Base-by-base conservation (phyloP, 2,113 vertebrate genomes). In the Cyphomyrus plagiostoma region DNA sequence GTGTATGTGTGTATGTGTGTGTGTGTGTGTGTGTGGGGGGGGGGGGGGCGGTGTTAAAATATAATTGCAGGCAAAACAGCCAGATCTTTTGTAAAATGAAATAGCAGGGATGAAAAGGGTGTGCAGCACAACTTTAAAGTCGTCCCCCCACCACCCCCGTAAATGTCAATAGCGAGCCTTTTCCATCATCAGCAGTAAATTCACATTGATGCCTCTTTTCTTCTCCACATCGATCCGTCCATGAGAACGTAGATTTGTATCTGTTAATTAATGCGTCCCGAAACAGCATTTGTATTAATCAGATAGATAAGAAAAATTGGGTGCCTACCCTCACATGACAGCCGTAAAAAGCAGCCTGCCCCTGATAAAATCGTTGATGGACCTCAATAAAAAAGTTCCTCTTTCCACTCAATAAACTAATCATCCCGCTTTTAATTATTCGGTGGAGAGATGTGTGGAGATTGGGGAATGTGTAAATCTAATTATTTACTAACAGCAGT, bases 221-320 rank as follows among this genome's bases (percentile, higher is more conserved):
- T 99, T 98, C 97, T 97, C 96, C 88, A 95, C 97, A 99, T 99
- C 97, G 98, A 99, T 99, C 97, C 95, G 96, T 98, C 96, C 98
- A 99, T 98, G 98, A 99, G 98, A 99, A 98, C 96, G 97, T 97
- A 98, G 98, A 98, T 99, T 98, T 97, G 98, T 99, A 99, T 99
- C 98, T 99, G 98, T 99, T 99, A 99, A 99, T 99, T 99, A 99
- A 99, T 99, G 98, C 98, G 97, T 99, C 98, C 98, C 97, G 97
- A 98, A 98, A 98, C 98, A 97, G 98, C 97, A 96, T 97, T 98
- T 98, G 98, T 99, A 99, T 99, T 99, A 99, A 99, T 99, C 98
- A 99, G 98, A 97, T 97, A 98, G 98, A 99, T 99, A 99, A 99
- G 98, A 99, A 98, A 98, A 98, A 99, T 99, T 99, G 98, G 97